Evolutionary conservation across 2,797 vertebrate genomes (phyloP).

Genomic region (Loriculus beryllinus): DNA sequence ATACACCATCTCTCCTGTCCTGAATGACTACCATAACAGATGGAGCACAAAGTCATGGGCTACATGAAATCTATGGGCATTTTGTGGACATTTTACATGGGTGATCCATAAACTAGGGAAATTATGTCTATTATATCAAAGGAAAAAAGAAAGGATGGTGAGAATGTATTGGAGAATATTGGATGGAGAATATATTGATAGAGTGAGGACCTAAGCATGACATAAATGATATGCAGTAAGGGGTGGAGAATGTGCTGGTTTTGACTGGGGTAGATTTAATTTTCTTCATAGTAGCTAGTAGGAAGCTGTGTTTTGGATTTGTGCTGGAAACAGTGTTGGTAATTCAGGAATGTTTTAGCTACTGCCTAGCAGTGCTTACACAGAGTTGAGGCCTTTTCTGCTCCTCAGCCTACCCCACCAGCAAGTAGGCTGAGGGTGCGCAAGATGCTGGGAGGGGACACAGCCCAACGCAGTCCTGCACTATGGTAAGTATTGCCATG

Average conservation of each 20-base stretch:
- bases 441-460: neutral
- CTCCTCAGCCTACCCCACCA: neutral
- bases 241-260: neutral
- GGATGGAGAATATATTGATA: neutral
- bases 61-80: neutral
- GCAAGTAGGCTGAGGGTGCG: neutral
- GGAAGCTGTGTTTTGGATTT: neutral
- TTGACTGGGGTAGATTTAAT: neutral
- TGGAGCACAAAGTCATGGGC: neutral
- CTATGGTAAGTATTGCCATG: accelerated
- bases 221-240: neutral
- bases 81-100: neutral
- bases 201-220: neutral
- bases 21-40: neutral
- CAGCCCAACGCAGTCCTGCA: neutral
- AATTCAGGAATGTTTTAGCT: neutral
- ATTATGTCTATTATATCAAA: neutral
- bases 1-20: neutral
- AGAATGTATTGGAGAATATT: too few relatives aligned
- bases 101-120: neutral
- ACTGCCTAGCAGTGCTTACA: neutral
- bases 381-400: neutral
- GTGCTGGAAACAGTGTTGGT: neutral
- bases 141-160: neutral
- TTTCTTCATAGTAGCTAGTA: neutral